Base-by-base conservation (phyloP, 2,113 vertebrate species). In the Natator depressus region DNA sequence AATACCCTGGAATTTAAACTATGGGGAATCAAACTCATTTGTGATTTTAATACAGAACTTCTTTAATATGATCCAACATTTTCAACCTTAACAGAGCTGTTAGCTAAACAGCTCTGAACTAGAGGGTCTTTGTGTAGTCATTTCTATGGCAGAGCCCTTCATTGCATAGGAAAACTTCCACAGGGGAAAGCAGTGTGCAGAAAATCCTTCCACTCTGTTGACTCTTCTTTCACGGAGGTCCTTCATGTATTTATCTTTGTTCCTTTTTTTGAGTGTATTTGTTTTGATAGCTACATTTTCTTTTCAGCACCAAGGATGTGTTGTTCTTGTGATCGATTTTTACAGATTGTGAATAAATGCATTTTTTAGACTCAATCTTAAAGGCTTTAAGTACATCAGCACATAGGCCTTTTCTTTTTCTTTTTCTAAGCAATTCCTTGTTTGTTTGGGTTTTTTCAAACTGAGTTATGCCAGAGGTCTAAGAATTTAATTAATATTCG, bases 281-380 rank as follows among this genome's bases (percentile, higher is more conserved):
- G 50, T 81, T 95, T 72, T 59, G 57, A 29, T 50, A 84, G 4
- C 54, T 11, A 0, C 1, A 2, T 19, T 47, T 93, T 88, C 20
- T 20, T 38, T 65, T 89, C 83, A 90, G 59, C 20, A 20, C 47
- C 4, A 1, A 19, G 10, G 3, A 84, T 14, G 38, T 3, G 83
- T 14, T 54, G 13, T 13, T 92, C 35, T 80, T 87, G 59, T 35
- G 31, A 69, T 8, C 4, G 17, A 72, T 72, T 55, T 29, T 62
- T 80, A 20, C 24, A 91, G 89, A 54, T 27, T 62, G 93, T 10
- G 31, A 10, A 8, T 3, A 92, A 92, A 95, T 50, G 3, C n/a
- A 54, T 27, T 84, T 93, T 81, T 72, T 62, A 83, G 62, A 79
- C 91, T 29, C 85, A 84, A 90, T 49, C 6, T 47, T 88, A 55